Percentiles rank a stretch among this genome's conserved stretches.
Conservation (phyloP, 2,888 invertebrate genomes). For the Perizoma affinitatum region DNA sequence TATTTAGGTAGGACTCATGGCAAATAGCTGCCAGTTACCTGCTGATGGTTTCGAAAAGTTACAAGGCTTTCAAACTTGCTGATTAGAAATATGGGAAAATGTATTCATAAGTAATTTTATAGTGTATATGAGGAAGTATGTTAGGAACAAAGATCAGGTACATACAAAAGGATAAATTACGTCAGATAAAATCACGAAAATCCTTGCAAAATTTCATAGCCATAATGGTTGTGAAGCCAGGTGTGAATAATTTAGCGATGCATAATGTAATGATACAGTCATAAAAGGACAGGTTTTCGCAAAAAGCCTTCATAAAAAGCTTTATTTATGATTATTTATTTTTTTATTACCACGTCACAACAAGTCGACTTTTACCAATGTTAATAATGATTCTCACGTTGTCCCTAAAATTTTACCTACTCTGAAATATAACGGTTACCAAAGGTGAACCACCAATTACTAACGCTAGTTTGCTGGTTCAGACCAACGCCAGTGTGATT, state of each 20-base stretch:
- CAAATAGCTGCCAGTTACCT: background rate
- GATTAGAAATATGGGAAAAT: background rate
- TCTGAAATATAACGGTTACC: no score
- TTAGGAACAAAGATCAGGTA: no score
- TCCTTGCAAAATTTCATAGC: conserved; percentile 21
- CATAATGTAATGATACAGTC: conserved; percentile 47
- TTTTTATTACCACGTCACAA: background rate
- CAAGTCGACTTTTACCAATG: no score
- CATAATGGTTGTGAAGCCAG: conserved; percentile 39
- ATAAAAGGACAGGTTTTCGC: conserved; percentile 45
- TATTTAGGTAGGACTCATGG: background rate
- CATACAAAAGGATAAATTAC: conserved; percentile 7
- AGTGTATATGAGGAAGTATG: no score
- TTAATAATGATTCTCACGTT: no score
- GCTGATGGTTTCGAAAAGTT: no score
- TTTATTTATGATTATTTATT: conserved; percentile 27
- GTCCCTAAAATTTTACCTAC: no score
- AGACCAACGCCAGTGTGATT: no score
- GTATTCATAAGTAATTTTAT: no score
- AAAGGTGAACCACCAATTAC: no score
- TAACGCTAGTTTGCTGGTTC: no score
- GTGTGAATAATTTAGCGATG: conserved; percentile 44
- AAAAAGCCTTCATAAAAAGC: conserved; percentile 35
- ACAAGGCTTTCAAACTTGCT: background rate
- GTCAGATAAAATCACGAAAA: conserved; percentile 16